Base-by-base conservation (phyloP, 2,113 vertebrate species). In the Setophaga kirtlandii region DNA sequence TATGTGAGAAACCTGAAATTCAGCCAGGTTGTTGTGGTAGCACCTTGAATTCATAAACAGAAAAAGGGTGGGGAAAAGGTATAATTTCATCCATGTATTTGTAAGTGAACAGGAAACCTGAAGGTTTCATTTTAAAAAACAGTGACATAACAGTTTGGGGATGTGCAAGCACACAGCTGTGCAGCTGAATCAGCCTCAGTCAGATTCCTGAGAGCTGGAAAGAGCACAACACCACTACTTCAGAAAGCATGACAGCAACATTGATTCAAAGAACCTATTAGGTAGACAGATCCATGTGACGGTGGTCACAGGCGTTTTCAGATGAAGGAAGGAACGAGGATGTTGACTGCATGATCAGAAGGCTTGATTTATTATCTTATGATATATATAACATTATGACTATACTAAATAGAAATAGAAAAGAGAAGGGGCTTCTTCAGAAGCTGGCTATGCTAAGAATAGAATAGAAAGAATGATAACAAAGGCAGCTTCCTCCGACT, bases 121-220 rank as follows among this genome's bases (percentile, higher is more conserved):
- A 67, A 44, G 17, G 33, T 55, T 89, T 91, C 21, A 50, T 63
- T 49, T 9, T n/a, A 65, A 83, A 80, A 27, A n/a, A 11, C 16
- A 13, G 49, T 30, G 31, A 41, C 5, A 0, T 27, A 53, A 63
- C 3, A 10, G 35, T 69, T 42, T 22, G 30, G 39, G 37, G 44
- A 53, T 75, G 27, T 0, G 0, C 17, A 68, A 62, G 37, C 33
- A 71, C 17, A n/a, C 0, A 5, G 63, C 31, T 67, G 70, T 71
- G 42, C 65, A 75, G 33, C 35, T 64, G 27, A 47, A 70, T n/a
- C 46, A 14, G 22, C 30, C 39, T 18, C 37, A 65, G 10, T 35
- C 42, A 50, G 50, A 21, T 5, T 64, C 23, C 63, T 25, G 65
- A 80, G 44, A 78, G 53, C 10, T 53, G 28, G 19, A 41, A 89